Evolutionary conservation across 2,888 invertebrate species (phyloP).

Genomic region (Dasypolia templi): DNA sequence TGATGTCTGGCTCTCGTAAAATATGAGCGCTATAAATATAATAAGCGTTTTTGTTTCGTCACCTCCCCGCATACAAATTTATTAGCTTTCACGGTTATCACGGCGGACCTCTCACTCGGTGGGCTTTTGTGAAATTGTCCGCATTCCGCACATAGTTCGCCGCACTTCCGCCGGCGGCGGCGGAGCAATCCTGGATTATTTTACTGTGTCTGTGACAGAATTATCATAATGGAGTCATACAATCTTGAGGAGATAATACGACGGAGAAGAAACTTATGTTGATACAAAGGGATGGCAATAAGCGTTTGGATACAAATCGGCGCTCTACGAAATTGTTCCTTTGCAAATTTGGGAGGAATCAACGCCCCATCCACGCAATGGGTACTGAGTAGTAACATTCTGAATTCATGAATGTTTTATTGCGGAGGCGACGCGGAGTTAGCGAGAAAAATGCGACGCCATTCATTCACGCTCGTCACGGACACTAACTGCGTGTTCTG

Average conservation of each 20-base stretch:
- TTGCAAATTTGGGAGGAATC: slow-evolving; percentile 75
- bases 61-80: slow-evolving; percentile 83
- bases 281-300: slow-evolving; percentile 65
- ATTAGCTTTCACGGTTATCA: slow-evolving; percentile 86
- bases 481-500: slow-evolving; percentile 87
- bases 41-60: slow-evolving; percentile 81
- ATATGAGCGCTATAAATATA: slow-evolving; percentile 66
- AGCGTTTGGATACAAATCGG: slow-evolving; percentile 70
- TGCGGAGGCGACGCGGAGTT: slow-evolving; percentile 83
- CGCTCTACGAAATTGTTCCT: slow-evolving; percentile 70
- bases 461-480: slow-evolving; percentile 88
- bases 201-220: slow-evolving; percentile 50
- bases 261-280: slow-evolving; percentile 54
- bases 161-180: slow-evolving; percentile 79
- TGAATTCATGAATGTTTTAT: slow-evolving; percentile 89
- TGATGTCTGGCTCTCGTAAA: slow-evolving; percentile 40
- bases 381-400: slow-evolving; percentile 83
- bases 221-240: slow-evolving; percentile 59
- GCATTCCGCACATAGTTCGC: slow-evolving; percentile 84
- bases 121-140: slow-evolving; percentile 86
- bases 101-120: slow-evolving; percentile 84
- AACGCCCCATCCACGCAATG: slow-evolving; percentile 76
- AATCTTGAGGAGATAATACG: slow-evolving; percentile 50
- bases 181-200: slow-evolving; percentile 70
- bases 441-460: slow-evolving; percentile 86